phyloP scores from a whole-genome alignment of 2,113 vertebrate species.

The Rhinogobius similis region DNA sequence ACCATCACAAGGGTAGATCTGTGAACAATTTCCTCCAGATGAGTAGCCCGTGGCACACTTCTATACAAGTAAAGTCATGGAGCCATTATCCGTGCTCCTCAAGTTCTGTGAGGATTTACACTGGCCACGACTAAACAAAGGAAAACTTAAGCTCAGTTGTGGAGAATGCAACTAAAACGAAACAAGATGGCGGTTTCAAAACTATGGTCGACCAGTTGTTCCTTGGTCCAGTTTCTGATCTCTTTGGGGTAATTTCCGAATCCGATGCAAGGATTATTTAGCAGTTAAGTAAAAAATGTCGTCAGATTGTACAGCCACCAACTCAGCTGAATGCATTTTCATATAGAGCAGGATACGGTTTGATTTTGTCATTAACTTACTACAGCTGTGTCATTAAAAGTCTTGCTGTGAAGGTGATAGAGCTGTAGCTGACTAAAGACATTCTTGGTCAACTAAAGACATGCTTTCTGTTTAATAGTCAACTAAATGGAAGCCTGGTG shows the following conservation, averaged over 20 bases:
- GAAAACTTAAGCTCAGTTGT: conserved; percentile 27
- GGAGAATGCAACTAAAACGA: conserved; percentile 48
- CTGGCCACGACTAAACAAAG: conserved; percentile 23
- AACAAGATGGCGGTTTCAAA: conserved; percentile 50
- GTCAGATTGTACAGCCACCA: conserved; percentile 24
- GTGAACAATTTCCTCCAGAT: conserved; percentile 63
- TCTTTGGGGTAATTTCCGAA: conserved; percentile 6
- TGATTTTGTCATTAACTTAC: conserved; percentile 33
- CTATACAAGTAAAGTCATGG: conserved; percentile 13
- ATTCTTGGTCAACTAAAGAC: too few species aligned
- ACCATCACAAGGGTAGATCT: conserved; percentile 45
- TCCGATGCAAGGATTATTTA: conserved; percentile 1
- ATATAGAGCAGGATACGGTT: conserved; percentile 26
- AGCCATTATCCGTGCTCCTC: conserved; percentile 44
- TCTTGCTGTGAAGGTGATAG: too few species aligned
- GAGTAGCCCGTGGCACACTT: conserved; percentile 46
- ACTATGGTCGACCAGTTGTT: neutral
- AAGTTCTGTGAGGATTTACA: conserved; percentile 44
- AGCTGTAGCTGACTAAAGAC: too few species aligned
- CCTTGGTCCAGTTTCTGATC: neutral
- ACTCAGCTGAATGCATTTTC: conserved; percentile 47
- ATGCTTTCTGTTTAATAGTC: too few species aligned
- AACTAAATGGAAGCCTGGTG: too few species aligned
- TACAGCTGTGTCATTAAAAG: neutral
- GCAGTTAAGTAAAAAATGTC: conserved; percentile 10